Percentiles rank a stretch among this genome's conserved stretches.
Evolutionary conservation across 37 sponge, comb jelly and placozoan species (phyloP).

Genomic region (Bolinopsis microptera): DNA sequence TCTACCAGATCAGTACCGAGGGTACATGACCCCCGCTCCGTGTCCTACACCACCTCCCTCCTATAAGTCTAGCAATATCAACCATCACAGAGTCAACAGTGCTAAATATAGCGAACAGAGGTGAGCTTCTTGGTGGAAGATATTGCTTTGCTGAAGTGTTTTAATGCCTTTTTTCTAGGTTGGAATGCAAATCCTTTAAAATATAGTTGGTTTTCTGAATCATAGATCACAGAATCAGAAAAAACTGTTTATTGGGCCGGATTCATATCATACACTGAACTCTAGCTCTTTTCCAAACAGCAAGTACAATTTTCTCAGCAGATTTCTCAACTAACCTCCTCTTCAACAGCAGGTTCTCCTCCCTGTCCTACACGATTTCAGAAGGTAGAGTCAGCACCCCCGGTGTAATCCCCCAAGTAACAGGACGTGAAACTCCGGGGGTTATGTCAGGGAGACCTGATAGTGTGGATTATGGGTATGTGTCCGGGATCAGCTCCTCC

Average conservation of each 20-base stretch:
- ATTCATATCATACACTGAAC: too few relatives aligned
- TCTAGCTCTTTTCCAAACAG: too few relatives aligned
- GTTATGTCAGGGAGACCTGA: background rate
- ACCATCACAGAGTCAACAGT: background rate
- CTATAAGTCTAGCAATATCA: background rate
- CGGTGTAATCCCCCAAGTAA: background rate
- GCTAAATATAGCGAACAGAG: constrained; percentile 28
- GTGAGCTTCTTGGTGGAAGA: background rate
- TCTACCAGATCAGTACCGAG: background rate
- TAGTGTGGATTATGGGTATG: constrained; percentile 52
- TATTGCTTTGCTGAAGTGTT: too few relatives aligned
- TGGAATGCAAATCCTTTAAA: too few relatives aligned
- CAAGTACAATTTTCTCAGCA: too few relatives aligned
- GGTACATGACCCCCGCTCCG: background rate
- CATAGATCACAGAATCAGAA: too few relatives aligned
- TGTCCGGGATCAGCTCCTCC: constrained; percentile 17
- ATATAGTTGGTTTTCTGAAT: too few relatives aligned
- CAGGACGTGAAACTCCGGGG: background rate
- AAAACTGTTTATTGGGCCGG: too few relatives aligned
- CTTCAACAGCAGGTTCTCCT: constrained; percentile 16
- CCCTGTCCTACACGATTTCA: constrained; percentile 33
- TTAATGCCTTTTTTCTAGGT: too few relatives aligned
- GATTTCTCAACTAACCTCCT: too few relatives aligned
- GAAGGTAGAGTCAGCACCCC: background rate
- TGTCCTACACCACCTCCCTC: background rate